These are phyloP conservation scores for Drosophila macrothrix DNA, from an alignment of 2,888 invertebrate species.

Conservation along the genomic window DNA sequence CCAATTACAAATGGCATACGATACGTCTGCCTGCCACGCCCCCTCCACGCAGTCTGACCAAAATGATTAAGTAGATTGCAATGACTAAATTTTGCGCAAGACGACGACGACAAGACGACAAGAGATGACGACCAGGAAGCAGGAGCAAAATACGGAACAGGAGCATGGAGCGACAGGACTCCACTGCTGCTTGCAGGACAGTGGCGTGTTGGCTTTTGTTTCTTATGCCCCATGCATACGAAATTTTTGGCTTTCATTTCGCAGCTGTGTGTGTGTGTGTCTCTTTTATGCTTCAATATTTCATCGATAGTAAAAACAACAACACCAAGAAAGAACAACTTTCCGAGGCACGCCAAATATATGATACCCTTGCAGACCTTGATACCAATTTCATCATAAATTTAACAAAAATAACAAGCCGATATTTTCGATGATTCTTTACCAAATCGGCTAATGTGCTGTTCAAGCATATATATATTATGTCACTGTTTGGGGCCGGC, in stretches of 20 bases:
- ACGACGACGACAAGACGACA: conserved; percentile 45
- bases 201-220: conserved; percentile 74
- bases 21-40: conserved; percentile 13
- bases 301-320: conserved; percentile 67
- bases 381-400: not conserved
- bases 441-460: not conserved
- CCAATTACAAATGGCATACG: conserved; percentile 73
- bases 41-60: conserved; percentile 47
- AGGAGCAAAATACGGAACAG: not conserved
- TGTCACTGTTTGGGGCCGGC: not conserved
- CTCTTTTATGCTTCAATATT: conserved; percentile 56
- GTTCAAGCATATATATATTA: not conserved
- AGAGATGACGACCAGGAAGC: conserved; percentile 42
- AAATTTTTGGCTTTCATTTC: conserved; percentile 55
- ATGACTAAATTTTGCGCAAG: conserved; percentile 75
- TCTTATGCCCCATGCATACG: conserved; percentile 76
- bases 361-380: not conserved
- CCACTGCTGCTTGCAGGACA: conserved; percentile 33
- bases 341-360: not conserved
- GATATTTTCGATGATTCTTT: not conserved
- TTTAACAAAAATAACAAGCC: not conserved
- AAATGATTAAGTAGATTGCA: conserved; percentile 81
- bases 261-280: conserved; percentile 21
- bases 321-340: conserved; percentile 32
- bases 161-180: not conserved